Evolutionary conservation across 1,140 invertebrate genomes (phyloP).

Genomic region (Aphidius gifuensis): DNA sequence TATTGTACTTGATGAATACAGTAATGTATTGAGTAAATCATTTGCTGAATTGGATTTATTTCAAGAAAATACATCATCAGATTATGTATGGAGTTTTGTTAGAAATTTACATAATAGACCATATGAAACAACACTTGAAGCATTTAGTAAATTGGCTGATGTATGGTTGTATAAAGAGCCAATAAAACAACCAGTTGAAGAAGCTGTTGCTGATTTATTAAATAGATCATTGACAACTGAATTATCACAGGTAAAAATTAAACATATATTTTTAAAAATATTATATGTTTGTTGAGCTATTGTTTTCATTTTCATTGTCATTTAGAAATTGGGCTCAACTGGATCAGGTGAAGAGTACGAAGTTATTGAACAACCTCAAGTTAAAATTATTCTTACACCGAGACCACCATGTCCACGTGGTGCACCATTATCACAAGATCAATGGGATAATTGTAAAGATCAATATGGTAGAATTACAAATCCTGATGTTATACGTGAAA

Average conservation of each 20-base stretch:
- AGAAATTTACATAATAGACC: conserved; percentile 72
- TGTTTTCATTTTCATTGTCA: too few species aligned
- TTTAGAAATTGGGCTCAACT: conserved; percentile 43
- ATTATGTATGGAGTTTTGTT: conserved; percentile 69
- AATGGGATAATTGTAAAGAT: conserved; percentile 78
- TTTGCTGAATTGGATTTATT: conserved; percentile 83
- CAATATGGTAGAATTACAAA: conserved; percentile 72
- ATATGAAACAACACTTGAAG: conserved; percentile 75
- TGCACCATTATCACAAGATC: conserved; percentile 69
- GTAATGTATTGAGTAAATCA: conserved; percentile 69
- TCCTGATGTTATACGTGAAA: conserved; percentile 67
- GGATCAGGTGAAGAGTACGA: conserved; percentile 64
- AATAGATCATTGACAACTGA: conserved; percentile 56
- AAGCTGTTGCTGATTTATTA: conserved; percentile 60
- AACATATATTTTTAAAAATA: too few species aligned
- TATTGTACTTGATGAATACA: conserved; percentile 62
- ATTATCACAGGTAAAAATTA: conserved; percentile 28
- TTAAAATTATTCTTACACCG: conserved; percentile 57
- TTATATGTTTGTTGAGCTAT: too few species aligned
- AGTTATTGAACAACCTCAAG: conserved; percentile 57
- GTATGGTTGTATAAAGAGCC: conserved; percentile 59
- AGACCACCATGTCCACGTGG: conserved; percentile 54
- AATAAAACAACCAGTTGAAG: conserved; percentile 52
- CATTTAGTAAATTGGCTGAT: conserved; percentile 81
- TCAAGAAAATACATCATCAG: conserved; percentile 61